phyloP scores from a whole-genome alignment of 2,888 invertebrate species.

The Actias luna region DNA sequence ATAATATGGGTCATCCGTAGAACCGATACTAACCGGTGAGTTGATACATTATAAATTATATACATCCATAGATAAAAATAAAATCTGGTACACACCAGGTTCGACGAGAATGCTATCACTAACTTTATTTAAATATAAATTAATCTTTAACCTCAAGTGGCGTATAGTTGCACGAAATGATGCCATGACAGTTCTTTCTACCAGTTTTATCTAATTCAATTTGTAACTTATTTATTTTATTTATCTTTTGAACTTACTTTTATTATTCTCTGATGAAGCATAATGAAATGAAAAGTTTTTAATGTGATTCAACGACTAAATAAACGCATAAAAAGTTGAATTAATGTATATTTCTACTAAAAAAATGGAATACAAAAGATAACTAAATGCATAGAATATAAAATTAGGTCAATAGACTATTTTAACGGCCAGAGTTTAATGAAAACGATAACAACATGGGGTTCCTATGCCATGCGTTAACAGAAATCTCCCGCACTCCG shows the following conservation, averaged over 20 bases:
- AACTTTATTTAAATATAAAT: background rate
- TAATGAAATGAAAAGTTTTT: background rate
- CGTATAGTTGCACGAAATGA: background rate
- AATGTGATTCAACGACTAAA: background rate
- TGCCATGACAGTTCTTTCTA: conserved; percentile 7
- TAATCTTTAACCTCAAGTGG: conserved; percentile 16
- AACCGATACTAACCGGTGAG: background rate
- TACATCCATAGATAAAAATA: conserved; percentile 9
- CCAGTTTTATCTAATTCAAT: conserved; percentile 11
- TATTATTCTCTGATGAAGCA: conserved; percentile 1
- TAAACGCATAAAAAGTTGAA: too few species aligned
- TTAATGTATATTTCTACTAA: too few species aligned
- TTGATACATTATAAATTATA: background rate
- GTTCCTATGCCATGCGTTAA: too few species aligned
- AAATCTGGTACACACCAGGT: conserved; percentile 12
- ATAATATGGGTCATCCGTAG: background rate
- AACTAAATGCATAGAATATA: too few species aligned
- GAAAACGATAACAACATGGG: too few species aligned
- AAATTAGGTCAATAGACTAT: too few species aligned
- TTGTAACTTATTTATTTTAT: background rate
- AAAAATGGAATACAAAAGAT: too few species aligned
- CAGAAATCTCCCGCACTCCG: too few species aligned
- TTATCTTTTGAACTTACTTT: background rate
- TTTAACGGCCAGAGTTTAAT: too few species aligned
- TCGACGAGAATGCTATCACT: conserved; percentile 13